Evolutionary conservation across 1,140 invertebrate genomes (phyloP).

Genomic region (Camponotus vicinus): DNA sequence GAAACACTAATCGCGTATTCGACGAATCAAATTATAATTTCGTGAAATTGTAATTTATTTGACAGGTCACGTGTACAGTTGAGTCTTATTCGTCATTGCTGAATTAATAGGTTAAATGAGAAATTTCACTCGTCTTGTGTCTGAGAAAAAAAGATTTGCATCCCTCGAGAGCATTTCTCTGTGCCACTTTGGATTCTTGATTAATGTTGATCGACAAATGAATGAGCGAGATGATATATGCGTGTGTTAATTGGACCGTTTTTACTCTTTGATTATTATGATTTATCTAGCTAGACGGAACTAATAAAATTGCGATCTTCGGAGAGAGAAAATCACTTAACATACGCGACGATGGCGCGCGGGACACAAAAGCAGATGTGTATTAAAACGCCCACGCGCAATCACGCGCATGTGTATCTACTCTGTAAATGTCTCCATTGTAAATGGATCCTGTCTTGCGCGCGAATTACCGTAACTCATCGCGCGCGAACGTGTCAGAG

Average conservation of each 20-base stretch:
- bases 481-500: constrained; percentile 67
- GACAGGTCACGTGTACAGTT: background rate
- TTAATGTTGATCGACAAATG: constrained; percentile 26
- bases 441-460: constrained; percentile 73
- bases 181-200: background rate
- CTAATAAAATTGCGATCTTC: background rate
- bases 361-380: constrained; percentile 25
- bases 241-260: constrained; percentile 19
- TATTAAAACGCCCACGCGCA: constrained; percentile 39
- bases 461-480: constrained; percentile 75
- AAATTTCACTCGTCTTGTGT: background rate
- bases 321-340: background rate
- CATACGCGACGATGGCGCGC: background rate
- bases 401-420: constrained; percentile 37
- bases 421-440: constrained; percentile 71
- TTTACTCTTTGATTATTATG: background rate
- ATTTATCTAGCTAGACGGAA: background rate
- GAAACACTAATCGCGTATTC: background rate
- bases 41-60: constrained; percentile 7
- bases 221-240: background rate
- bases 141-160: background rate
- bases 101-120: background rate
- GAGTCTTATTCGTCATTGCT: background rate
- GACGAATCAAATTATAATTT: constrained; percentile 34
- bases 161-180: background rate